These are phyloP conservation scores for Cecidostiba fungosa DNA, from an alignment of 2,888 invertebrate genomes.

Conservation along the genomic window DNA sequence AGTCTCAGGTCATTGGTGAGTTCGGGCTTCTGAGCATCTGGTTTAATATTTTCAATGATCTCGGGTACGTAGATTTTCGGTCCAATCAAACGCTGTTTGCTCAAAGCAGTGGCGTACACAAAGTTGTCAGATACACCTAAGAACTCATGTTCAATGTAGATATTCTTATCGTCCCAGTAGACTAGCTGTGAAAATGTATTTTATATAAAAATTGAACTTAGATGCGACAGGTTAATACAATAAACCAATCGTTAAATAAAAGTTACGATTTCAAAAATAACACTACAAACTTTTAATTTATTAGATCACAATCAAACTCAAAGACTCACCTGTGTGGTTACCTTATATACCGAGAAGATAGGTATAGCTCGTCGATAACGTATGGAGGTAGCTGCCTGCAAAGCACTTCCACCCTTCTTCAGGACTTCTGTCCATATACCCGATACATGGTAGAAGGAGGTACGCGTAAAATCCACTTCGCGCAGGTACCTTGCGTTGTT, in stretches of 20 bases:
- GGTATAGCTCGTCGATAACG: conserved; percentile 90
- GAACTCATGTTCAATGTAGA: conserved; percentile 93
- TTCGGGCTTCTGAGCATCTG: conserved; percentile 83
- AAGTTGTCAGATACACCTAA: conserved; percentile 89
- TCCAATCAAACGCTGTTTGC: conserved; percentile 87
- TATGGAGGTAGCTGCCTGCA: conserved; percentile 90
- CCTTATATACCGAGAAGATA: conserved; percentile 88
- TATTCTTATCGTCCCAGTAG: conserved; percentile 92
- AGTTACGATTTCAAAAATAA: no score
- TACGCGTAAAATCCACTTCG: conserved; percentile 92
- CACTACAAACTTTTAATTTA: no score
- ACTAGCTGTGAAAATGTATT: conserved; percentile 83
- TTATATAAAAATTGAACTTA: conserved; percentile 75
- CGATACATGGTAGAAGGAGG: conserved; percentile 89
- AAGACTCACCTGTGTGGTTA: conserved; percentile 85
- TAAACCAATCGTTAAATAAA: no score
- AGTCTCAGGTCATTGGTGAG: conserved; percentile 82
- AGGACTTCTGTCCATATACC: conserved; percentile 86
- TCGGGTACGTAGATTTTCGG: conserved; percentile 82
- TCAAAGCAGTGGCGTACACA: conserved; percentile 88
- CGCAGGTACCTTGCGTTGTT: conserved; percentile 94
- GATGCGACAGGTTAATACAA: no score
- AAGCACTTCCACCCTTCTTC: conserved; percentile 84
- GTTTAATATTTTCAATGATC: conserved; percentile 86
- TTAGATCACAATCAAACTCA: no score